These are phyloP conservation scores for Drosophila pruinosa DNA, from an alignment of 1,140 invertebrate genomes.

Conservation along the genomic window DNA sequence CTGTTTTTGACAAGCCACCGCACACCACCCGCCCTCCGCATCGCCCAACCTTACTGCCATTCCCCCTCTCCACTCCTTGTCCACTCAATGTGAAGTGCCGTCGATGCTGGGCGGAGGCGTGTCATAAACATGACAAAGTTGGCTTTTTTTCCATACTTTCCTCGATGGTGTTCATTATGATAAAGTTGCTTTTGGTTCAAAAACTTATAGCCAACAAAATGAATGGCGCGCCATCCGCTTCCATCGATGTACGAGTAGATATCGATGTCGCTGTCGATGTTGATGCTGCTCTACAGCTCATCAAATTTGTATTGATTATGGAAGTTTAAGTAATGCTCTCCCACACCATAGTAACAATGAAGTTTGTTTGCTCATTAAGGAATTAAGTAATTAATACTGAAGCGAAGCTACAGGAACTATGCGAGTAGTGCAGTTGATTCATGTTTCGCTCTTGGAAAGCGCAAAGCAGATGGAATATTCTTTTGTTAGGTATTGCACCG, in stretches of 20 bases:
- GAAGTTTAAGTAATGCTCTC: background rate
- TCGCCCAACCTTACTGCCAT: background rate
- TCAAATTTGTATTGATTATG: constrained; percentile 44
- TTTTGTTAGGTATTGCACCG: no score
- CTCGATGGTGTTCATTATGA: constrained; percentile 59
- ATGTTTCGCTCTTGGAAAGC: no score
- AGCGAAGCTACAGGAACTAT: background rate
- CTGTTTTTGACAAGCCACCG: constrained; percentile 64
- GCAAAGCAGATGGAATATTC: no score
- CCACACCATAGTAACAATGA: background rate
- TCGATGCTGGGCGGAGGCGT: constrained; percentile 32
- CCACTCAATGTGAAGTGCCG: constrained; percentile 49
- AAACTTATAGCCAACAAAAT: constrained; percentile 15
- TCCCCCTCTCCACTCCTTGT: no score
- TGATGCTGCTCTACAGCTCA: constrained; percentile 11
- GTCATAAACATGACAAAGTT: constrained; percentile 76
- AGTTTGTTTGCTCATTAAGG: background rate
- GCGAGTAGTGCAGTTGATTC: background rate
- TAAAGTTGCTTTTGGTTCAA: constrained; percentile 39
- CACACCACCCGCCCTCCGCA: background rate
- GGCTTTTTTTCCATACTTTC: constrained; percentile 15
- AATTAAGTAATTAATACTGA: constrained; percentile 23
- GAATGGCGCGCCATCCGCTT: background rate
- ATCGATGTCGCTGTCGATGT: background rate
- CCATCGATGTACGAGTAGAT: background rate